phyloP scores from a whole-genome alignment of 2,888 invertebrate genomes.

The Anorthoa munda region DNA sequence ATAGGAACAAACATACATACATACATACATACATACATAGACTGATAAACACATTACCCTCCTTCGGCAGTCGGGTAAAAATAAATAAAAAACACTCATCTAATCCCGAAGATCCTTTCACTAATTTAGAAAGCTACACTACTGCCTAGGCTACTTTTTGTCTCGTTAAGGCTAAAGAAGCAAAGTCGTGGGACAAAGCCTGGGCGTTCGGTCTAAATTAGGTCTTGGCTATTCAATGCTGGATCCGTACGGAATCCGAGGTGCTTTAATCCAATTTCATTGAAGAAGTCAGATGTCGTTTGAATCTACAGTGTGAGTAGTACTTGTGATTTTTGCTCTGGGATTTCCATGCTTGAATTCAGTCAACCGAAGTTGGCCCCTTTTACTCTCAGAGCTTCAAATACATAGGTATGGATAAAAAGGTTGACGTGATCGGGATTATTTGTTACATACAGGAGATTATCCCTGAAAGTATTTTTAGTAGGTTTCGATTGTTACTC shows the following conservation, averaged over 20 bases:
- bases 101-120: too few species aligned
- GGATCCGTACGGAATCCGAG: slow-evolving; percentile 9
- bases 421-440: not conserved
- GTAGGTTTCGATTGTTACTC: not conserved
- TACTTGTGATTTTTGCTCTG: slow-evolving; percentile 3
- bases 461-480: not conserved
- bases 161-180: too few species aligned
- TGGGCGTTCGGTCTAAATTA: slow-evolving; percentile 30
- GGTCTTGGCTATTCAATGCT: slow-evolving; percentile 40
- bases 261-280: slow-evolving; percentile 33
- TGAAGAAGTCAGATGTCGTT: slow-evolving; percentile 27
- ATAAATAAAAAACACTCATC: too few species aligned
- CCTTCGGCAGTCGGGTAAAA: too few species aligned
- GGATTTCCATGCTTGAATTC: slow-evolving; percentile 1
- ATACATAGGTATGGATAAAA: not conserved
- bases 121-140: too few species aligned
- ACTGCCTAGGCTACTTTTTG: too few species aligned
- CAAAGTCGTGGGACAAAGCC: too few species aligned
- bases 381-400: not conserved
- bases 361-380: not conserved
- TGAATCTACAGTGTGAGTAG: slow-evolving; percentile 20
- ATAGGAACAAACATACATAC: too few species aligned
- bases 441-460: not conserved
- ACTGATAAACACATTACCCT: too few species aligned
- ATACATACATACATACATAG: too few species aligned